Evolutionary conservation across 2,888 invertebrate genomes (phyloP).

Genomic region (Drosophila birchii): DNA sequence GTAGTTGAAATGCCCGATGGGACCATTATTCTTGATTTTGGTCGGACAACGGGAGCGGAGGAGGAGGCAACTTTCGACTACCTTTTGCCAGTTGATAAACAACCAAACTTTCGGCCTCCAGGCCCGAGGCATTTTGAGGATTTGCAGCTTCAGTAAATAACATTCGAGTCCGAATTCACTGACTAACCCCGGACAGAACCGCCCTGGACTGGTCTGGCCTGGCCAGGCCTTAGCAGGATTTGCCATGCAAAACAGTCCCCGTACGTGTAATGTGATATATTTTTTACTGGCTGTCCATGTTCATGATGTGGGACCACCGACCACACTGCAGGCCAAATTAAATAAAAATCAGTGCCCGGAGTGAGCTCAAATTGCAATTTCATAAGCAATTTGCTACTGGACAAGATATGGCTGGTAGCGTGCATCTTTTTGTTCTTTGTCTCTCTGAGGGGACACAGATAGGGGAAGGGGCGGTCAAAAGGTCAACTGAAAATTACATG

Average conservation of each 20-base stretch:
- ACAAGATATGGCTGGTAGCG: constrained; percentile 25
- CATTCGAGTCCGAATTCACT: constrained; percentile 58
- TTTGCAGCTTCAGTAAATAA: constrained; percentile 76
- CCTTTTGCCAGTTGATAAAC: constrained; percentile 70
- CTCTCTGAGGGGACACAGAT: constrained; percentile 20
- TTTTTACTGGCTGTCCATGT: constrained; percentile 26
- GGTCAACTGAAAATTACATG: constrained; percentile 74
- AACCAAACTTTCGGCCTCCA: constrained; percentile 64
- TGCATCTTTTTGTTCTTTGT: constrained; percentile 18
- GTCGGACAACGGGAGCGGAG: constrained; percentile 6
- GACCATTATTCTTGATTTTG: constrained; percentile 79
- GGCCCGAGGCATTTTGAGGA: constrained; percentile 69
- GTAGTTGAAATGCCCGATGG: constrained; percentile 69
- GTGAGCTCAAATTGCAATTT: constrained; percentile 80
- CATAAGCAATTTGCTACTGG: constrained; percentile 80
- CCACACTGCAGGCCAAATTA: constrained; percentile 67
- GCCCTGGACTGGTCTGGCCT: constrained; percentile 37
- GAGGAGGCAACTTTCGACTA: constrained; percentile 35
- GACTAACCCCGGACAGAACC: constrained; percentile 29
- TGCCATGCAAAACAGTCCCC: constrained; percentile 68
- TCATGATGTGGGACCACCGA: constrained; percentile 1
- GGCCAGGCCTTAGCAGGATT: constrained; percentile 20
- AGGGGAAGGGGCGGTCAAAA: constrained; percentile 15
- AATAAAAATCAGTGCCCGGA: constrained; percentile 76
- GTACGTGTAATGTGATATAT: constrained; percentile 73